Evolutionary conservation across 2,797 vertebrate genomes (phyloP).

Genomic region (Myripristis jacobus): DNA sequence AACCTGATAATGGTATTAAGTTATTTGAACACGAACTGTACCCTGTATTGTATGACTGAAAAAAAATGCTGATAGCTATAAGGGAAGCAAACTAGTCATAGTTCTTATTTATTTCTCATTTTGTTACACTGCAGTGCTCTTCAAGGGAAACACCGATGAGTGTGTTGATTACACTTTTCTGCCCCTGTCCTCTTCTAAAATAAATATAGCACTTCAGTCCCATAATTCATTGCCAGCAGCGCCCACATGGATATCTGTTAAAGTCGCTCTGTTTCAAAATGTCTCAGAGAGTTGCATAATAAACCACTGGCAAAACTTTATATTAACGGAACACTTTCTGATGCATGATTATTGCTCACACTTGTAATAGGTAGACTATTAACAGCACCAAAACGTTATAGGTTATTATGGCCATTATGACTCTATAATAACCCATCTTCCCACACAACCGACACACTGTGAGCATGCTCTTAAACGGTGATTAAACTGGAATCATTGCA

Average conservation of each 20-base stretch:
- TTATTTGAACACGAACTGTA: too few species aligned
- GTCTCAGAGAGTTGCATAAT: background rate
- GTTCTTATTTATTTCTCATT: conserved; percentile 15
- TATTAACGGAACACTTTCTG: background rate
- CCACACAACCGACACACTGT: conserved; percentile 1
- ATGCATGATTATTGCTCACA: background rate
- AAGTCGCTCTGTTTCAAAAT: background rate
- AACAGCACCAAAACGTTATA: conserved; percentile 9
- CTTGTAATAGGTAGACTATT: background rate
- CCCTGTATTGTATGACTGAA: too few species aligned
- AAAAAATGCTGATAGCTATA: too few species aligned
- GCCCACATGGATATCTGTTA: conserved; percentile 61
- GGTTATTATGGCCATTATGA: conserved; percentile 5
- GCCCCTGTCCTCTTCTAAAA: conserved; percentile 52
- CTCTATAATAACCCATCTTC: conserved; percentile 8
- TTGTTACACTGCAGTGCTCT: conserved; percentile 43
- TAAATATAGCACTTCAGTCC: conserved; percentile 64
- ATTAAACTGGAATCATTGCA: conserved; percentile 32
- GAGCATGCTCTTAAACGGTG: conserved; percentile 12
- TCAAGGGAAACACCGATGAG: conserved; percentile 50
- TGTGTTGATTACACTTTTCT: conserved; percentile 56
- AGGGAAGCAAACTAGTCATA: too few species aligned
- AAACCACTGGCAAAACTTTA: background rate
- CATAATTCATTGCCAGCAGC: conserved; percentile 62
- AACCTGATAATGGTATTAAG: too few species aligned